Conservation (phyloP, 2,797 vertebrate genomes). For the Myotis myotis region DNA sequence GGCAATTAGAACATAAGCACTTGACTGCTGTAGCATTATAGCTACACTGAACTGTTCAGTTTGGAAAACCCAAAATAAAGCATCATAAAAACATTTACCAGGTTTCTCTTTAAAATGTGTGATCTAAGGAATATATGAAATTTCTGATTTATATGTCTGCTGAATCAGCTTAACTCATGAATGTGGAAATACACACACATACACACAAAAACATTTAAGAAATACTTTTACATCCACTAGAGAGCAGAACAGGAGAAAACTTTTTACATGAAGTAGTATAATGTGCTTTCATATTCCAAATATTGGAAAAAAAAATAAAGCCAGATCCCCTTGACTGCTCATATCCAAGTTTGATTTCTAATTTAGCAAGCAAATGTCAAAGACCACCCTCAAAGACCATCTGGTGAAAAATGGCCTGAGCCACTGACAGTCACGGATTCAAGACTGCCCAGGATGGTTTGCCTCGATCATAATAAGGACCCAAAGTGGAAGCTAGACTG, state of each 20-base stretch:
- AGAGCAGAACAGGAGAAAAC: neutral
- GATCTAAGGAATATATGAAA: constrained; percentile 39
- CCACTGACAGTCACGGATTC: neutral
- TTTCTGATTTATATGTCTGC: constrained; percentile 24
- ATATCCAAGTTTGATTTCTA: constrained; percentile 20
- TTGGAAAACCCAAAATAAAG: constrained; percentile 37
- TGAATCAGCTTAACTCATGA: neutral
- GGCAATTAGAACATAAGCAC: neutral
- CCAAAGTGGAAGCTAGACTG: neutral
- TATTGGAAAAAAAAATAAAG: neutral
- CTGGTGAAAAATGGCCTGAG: neutral
- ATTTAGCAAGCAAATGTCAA: neutral
- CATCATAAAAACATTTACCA: constrained; percentile 59
- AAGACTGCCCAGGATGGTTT: neutral
- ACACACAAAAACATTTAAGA: constrained; percentile 13
- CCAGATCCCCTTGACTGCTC: constrained; percentile 8
- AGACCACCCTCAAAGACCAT: neutral
- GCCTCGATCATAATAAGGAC: neutral
- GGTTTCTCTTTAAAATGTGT: constrained; percentile 9
- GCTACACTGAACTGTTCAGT: neutral
- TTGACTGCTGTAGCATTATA: neutral
- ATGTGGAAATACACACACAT: constrained; percentile 28
- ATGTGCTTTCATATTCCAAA: constrained; percentile 42
- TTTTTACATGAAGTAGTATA: constrained; percentile 36
- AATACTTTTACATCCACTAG: constrained; percentile 28